A percentile compares a stretch with the other conserved stretches of the same genome.
Evolutionary conservation across 2,888 invertebrate genomes (phyloP).

Genomic region (Ochropacha duplaris): DNA sequence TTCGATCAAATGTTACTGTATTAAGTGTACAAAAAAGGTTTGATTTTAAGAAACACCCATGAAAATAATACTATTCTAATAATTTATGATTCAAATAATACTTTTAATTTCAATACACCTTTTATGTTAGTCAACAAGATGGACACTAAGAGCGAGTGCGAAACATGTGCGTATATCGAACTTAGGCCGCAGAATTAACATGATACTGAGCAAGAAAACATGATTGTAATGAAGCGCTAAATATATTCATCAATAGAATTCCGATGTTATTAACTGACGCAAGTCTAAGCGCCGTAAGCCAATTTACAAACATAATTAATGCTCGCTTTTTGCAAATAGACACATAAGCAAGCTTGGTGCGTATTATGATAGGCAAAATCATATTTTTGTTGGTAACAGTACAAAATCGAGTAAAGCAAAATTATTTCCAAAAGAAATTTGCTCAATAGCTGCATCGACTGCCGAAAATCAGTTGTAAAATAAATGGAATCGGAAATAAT

Average conservation of each 20-base stretch:
- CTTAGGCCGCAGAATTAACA: slow-evolving; percentile 44
- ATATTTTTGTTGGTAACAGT: background rate
- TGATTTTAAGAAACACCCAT: no score
- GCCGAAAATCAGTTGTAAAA: background rate
- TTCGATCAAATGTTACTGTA: no score
- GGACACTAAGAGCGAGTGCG: slow-evolving; percentile 40
- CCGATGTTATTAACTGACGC: slow-evolving; percentile 52
- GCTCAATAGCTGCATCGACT: background rate
- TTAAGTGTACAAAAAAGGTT: no score
- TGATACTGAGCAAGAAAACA: slow-evolving; percentile 55
- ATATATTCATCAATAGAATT: slow-evolving; percentile 57
- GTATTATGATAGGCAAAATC: background rate
- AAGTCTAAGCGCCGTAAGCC: slow-evolving; percentile 52
- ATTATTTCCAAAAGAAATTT: background rate
- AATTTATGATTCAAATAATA: slow-evolving; percentile 1
- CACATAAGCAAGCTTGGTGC: slow-evolving; percentile 28
- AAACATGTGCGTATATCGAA: slow-evolving; percentile 39
- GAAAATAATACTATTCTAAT: no score
- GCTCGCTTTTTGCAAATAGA: slow-evolving; percentile 15
- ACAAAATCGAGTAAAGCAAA: background rate
- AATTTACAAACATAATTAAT: slow-evolving; percentile 24
- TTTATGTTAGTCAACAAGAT: slow-evolving; percentile 33
- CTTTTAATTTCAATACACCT: slow-evolving; percentile 34
- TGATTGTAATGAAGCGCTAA: slow-evolving; percentile 69
- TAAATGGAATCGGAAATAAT: background rate